These are phyloP conservation scores for Xiphorhynchus erythropygius DNA, from an alignment of 2,797 vertebrate genomes.

Conservation along the genomic window DNA sequence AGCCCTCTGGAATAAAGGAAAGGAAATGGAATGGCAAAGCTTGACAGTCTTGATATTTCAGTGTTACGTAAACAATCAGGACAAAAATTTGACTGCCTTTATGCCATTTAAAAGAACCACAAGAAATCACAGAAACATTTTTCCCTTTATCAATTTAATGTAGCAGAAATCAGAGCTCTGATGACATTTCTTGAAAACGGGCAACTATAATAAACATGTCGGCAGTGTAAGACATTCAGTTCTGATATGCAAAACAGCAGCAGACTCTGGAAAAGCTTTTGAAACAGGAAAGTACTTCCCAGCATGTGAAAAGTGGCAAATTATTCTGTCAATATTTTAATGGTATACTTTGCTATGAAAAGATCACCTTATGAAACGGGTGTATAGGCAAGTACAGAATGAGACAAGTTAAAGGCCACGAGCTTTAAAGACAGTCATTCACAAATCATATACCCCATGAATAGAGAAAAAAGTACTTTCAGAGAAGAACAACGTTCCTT, in stretches of 20 bases:
- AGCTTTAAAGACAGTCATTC: conserved; percentile 18
- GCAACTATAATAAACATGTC: conserved; percentile 28
- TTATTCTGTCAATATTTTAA: conserved; percentile 62
- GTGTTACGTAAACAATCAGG: neutral
- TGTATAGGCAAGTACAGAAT: conserved; percentile 8
- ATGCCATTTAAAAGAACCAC: neutral
- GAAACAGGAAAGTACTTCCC: neutral
- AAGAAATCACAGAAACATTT: conserved; percentile 27
- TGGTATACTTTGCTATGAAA: conserved; percentile 23
- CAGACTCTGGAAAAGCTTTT: conserved; percentile 18
- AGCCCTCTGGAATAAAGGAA: neutral
- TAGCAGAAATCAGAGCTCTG: conserved; percentile 30
- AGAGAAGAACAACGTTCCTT: neutral
- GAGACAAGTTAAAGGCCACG: neutral
- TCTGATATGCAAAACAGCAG: conserved; percentile 57
- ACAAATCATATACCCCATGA: neutral
- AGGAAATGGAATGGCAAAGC: neutral
- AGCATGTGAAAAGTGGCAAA: conserved; percentile 48
- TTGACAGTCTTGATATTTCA: neutral
- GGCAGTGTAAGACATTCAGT: conserved; percentile 35
- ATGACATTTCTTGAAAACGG: conserved; percentile 49
- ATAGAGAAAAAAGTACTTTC: conserved; percentile 4
- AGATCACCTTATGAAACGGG: conserved; percentile 25
- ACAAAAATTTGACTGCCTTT: conserved; percentile 5
- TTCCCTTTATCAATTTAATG: conserved; percentile 41